Base-by-base conservation (phyloP, 1,140 invertebrate genomes). In the Drosophila guanche region DNA sequence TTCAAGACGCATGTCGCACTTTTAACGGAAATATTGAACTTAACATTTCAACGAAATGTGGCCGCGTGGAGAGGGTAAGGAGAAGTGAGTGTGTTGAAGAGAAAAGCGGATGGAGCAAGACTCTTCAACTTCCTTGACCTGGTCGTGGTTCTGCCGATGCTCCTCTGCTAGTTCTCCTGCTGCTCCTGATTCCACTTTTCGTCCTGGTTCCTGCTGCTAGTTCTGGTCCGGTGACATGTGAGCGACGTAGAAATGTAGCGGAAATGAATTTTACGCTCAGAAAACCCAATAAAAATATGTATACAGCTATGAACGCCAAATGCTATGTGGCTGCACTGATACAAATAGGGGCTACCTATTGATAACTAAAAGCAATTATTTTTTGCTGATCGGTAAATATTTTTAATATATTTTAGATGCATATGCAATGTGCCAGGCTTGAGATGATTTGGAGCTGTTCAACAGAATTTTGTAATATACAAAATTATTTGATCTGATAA, bases 211-310 rank as follows among this genome's bases (percentile, higher is more conserved):
- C 33, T 37, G 33, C 29, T 66, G 20, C 48, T 25, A 42, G 50
- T 68, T 63, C 33, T 22, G 16, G 14, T 61, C 29, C 66, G 47
- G 37, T 86, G 79, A 84, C 79, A 84, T 62, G 83, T 86, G 79
- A 84, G 76, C 76, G 80, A 84, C 80, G 62, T 76, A 59, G 61
- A 76, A 84, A 86, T 79, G 66, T 76, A 75, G 72, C 80, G 79
- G 79, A 84, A 84, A 84, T 84, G 79, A 84, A 84, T 84, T 84
- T 84, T 73, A 76, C 80, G 68, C 76, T 80, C 61, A 84, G 69
- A 58, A 79, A 70, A 60, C 65, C 79, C 76, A 84, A 84, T 84
- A 84, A 79, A 71, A 71, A 79, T 63, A 58, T 47, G 63, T 57
- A 43, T 8, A 23, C 27, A 55, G 14, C 23, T 37, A 67, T 46